Base-by-base conservation (phyloP, 2,888 invertebrate genomes). In the Sminthurinus aureus region DNA sequence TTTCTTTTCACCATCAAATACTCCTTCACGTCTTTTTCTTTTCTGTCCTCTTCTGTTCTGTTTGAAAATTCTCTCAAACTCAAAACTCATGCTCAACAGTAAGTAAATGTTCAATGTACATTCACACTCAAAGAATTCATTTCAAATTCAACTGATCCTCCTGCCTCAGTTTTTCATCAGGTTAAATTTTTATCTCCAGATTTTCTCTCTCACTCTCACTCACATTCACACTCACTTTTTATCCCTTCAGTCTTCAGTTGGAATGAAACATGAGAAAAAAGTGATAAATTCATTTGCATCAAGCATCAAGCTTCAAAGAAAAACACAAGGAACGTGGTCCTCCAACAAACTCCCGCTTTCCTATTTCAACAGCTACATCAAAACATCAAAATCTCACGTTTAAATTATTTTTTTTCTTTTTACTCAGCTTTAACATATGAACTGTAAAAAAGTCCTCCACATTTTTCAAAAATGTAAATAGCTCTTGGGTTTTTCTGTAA, bases 101-200 rank as follows among this genome's bases (percentile, higher is more conserved):
- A 38, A 38, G 38, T 38, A 38, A 38, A 38, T 38, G 38, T 67
- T 8, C n/a, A 11, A 67, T n/a, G n/a, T 67, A 13, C 24, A 13
- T 13, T 22, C 71, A 71, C 71, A 22, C 11, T 71, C 71, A 71
- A 71, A 20, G 67, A 71, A 71, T 58, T 77, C 76, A 58, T 71
- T 71, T 71, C 71, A 13, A 71, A 71, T 71, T 71, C 71, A 71
- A 71, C 24, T 71, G 24, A 71, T 71, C 76, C 58, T 22, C 50
- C 24, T 58, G 20, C 52, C 76, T 77, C 51, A 15, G 51, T 77
- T 77, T 77, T 58, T 77, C 58, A 22, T 24, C 58, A 58, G 58
- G 58, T 58, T 58, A 18, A 58, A 58, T 58, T 58, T 24, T 26
- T 26, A 69, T 22, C 20, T 20, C 22, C 69, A n/a, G 69, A 69